Conservation (phyloP, 2,888 invertebrate genomes). For the Eudasyphora cyanicolor region DNA sequence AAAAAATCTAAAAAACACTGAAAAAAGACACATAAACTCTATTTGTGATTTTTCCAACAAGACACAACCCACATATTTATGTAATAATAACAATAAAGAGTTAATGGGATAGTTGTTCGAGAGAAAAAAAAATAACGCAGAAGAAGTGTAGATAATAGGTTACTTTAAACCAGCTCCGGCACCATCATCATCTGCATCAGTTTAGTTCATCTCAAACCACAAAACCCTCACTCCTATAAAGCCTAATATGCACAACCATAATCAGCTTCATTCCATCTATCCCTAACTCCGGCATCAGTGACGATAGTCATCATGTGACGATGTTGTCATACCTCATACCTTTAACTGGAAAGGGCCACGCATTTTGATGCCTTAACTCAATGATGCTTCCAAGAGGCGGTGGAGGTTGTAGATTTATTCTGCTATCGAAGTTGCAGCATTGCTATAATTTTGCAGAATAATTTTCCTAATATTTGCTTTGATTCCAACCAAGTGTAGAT, state of each 20-base stretch:
- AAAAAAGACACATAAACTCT: neutral
- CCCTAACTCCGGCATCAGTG: neutral
- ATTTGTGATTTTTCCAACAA: slow-evolving; percentile 35
- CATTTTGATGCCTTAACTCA: slow-evolving; percentile 5
- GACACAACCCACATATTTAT: slow-evolving; percentile 63
- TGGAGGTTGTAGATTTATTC: neutral
- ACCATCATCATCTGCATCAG: slow-evolving; percentile 27
- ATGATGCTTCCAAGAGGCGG: neutral
- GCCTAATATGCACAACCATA: neutral
- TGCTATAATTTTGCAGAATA: slow-evolving; percentile 54
- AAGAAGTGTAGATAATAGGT: slow-evolving; percentile 10
- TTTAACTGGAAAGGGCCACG: slow-evolving; percentile 24
- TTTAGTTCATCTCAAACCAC: slow-evolving; percentile 25
- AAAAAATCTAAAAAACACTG: neutral
- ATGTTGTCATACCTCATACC: neutral
- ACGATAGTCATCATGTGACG: too few species aligned
- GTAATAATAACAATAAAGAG: slow-evolving; percentile 49
- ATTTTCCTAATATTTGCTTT: slow-evolving; percentile 34
- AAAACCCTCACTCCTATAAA: slow-evolving; percentile 4
- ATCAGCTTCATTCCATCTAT: neutral
- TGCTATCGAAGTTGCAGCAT: neutral
- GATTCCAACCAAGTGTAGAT: neutral
- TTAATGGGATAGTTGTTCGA: slow-evolving; percentile 46
- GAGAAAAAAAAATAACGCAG: neutral
- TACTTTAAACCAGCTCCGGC: slow-evolving; percentile 8